Base-by-base conservation (phyloP, 2,888 invertebrate species). In the Dusona sp. region DNA sequence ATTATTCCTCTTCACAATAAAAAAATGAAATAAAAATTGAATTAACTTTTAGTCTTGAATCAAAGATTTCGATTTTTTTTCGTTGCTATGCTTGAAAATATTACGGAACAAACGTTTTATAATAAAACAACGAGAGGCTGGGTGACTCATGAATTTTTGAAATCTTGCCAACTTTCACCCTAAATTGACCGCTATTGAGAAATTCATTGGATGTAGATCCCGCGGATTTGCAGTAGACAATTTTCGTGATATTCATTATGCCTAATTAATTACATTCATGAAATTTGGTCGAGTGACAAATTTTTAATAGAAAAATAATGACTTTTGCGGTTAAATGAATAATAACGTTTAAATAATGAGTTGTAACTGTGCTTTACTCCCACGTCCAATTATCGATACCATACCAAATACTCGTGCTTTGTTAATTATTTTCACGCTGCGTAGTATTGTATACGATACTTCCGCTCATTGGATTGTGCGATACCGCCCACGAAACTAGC, bases 81-180 rank as follows among this genome's bases (percentile, higher is more conserved):
- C 22, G 22, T 57, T 4, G 16, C 1, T n/a, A 45, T 64, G 65
- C 29, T 72, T 29, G 38, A 13, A 25, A 64, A 13, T 65, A 42
- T 84, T 65, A 54, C 68, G 67, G 54, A 38, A 64, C 51, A 73
- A 64, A 79, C 51, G 42, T 82, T 73, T 85, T 42, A 68, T 77
- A 64, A 78, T 74, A 78, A 85, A 79, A 67, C 68, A 29, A 65
- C 72, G 65, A 65, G 19, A 57, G 19, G 57, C 72, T 33, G 29
- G 29, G 73, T 85, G 85, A 85, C 48, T 85, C 78, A 85, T 61
- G 42, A 57, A 67, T 51, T 74, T 72, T 85, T 77, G 85, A 83
- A 75, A 19, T 19, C 8, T 45, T 29, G 42, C 85, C 85, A 86
- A 83, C 13, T 36, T 75, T 68, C 9, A 3, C 7, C 29, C 67